phyloP scores from a whole-genome alignment of 2,797 vertebrate species.

The Cuniculus paca region DNA sequence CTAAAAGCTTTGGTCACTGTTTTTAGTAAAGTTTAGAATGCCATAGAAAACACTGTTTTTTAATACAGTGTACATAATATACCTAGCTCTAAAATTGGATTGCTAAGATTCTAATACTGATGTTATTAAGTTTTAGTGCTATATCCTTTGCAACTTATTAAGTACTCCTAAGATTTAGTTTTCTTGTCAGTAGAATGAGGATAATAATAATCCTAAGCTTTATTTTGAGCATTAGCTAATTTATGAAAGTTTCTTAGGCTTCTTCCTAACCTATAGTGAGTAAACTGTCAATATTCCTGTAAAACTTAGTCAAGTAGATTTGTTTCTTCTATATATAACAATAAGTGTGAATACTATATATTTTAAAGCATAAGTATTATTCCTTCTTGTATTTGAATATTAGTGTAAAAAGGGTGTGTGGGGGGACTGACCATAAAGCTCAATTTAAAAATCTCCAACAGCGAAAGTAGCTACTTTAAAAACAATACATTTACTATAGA shows the following conservation, averaged over 20 bases:
- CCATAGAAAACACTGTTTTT: constrained; percentile 32
- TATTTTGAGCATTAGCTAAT: constrained; percentile 31
- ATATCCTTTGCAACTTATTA: neutral
- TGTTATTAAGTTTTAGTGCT: neutral
- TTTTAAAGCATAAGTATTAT: constrained; percentile 36
- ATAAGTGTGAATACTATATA: neutral
- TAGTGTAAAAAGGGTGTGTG: neutral
- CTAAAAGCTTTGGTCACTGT: neutral
- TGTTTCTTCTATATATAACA: neutral
- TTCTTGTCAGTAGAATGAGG: constrained; percentile 42
- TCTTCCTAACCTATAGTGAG: neutral
- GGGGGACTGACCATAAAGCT: neutral
- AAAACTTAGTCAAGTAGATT: neutral
- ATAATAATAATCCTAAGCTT: neutral
- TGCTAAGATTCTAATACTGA: neutral
- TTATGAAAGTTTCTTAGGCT: neutral
- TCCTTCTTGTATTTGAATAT: constrained; percentile 57
- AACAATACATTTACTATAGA: too few relatives aligned
- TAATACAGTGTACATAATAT: neutral
- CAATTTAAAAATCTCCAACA: constrained; percentile 41
- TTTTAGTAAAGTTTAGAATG: neutral
- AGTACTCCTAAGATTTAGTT: constrained; percentile 14
- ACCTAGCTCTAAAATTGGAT: neutral
- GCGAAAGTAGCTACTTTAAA: neutral
- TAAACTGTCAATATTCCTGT: neutral